Percentiles rank a stretch among this genome's conserved stretches.
These are phyloP conservation scores for Leptobrachium leishanense DNA, from an alignment of 2,113 vertebrate genomes.

Conservation along the genomic window DNA sequence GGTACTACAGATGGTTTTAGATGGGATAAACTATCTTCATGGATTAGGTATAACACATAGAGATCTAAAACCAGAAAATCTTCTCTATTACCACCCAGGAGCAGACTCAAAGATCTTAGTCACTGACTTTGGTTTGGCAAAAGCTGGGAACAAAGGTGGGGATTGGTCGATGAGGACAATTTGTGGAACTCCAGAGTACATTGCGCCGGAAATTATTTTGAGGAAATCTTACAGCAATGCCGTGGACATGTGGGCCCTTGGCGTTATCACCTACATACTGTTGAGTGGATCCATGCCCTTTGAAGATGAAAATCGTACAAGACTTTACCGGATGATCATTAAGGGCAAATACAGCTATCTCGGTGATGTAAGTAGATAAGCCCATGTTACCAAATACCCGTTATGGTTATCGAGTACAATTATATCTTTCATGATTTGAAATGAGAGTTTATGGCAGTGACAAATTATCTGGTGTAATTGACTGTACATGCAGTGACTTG, in stretches of 20 bases:
- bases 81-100: constrained; percentile 95
- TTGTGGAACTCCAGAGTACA: constrained; percentile 95
- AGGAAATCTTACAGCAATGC: constrained; percentile 95
- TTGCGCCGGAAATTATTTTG: constrained; percentile 93
- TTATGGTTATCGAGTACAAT: background rate
- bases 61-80: constrained; percentile 95
- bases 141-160: constrained; percentile 91
- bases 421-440: background rate
- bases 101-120: constrained; percentile 98
- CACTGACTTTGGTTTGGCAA: constrained; percentile 94
- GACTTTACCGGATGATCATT: constrained; percentile 93
- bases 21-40: constrained; percentile 91
- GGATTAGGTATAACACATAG: constrained; percentile 93
- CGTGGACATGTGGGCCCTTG: constrained; percentile 97
- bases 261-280: constrained; percentile 94
- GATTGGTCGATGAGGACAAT: constrained; percentile 98
- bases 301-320: constrained; percentile 95
- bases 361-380: constrained; percentile 86
- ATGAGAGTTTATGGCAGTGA: too few species aligned
- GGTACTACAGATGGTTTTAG: constrained; percentile 95
- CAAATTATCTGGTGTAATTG: too few species aligned
- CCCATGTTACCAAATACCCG: too few species aligned
- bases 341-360: constrained; percentile 98
- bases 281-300: constrained; percentile 98
- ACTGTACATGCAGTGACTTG: too few species aligned